Evolutionary conservation across 1,140 invertebrate species (phyloP).

Genomic region (Asobara japonica): DNA sequence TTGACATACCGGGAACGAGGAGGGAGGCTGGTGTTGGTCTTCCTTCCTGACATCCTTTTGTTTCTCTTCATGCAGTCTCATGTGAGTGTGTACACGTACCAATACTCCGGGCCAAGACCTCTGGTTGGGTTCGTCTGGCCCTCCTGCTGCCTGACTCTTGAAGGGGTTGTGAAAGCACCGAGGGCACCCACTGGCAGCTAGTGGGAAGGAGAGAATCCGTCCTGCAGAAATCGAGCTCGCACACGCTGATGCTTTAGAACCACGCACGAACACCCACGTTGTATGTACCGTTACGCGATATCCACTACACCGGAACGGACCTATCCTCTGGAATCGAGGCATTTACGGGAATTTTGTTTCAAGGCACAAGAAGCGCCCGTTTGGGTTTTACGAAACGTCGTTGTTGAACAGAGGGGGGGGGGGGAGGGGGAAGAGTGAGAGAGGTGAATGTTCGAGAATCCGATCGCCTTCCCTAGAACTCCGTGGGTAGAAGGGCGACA

Average conservation of each 20-base stretch:
- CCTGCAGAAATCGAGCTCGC: not conserved
- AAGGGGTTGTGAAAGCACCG: slow-evolving; percentile 10
- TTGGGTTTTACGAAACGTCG: not conserved
- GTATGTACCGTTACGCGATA: slow-evolving; percentile 21
- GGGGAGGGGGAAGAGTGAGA: not conserved
- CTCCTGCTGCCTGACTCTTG: slow-evolving; percentile 19
- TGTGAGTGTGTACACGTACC: not conserved
- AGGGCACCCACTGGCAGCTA: too few relatives aligned
- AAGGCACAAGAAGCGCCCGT: not conserved
- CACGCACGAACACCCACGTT: slow-evolving; percentile 21
- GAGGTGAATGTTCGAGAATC: slow-evolving; percentile 11
- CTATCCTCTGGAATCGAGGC: not conserved
- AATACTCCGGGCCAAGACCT: slow-evolving; percentile 21
- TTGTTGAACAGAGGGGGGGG: too few relatives aligned
- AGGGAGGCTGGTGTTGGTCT: slow-evolving; percentile 26
- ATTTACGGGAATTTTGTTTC: slow-evolving; percentile 29
- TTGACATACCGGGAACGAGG: slow-evolving; percentile 11
- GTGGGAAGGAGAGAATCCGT: not conserved
- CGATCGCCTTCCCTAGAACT: slow-evolving; percentile 1
- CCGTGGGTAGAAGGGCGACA: slow-evolving; percentile 9
- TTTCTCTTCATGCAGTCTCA: not conserved
- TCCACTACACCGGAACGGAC: slow-evolving; percentile 18
- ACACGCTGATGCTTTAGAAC: not conserved
- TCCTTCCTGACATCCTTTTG: slow-evolving; percentile 30
- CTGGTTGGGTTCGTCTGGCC: slow-evolving; percentile 22